Evolutionary conservation across 2,113 vertebrate species (phyloP), one percentile per base, ranked within the genome.

Genomic region (Delphinapterus leucas): DNA sequence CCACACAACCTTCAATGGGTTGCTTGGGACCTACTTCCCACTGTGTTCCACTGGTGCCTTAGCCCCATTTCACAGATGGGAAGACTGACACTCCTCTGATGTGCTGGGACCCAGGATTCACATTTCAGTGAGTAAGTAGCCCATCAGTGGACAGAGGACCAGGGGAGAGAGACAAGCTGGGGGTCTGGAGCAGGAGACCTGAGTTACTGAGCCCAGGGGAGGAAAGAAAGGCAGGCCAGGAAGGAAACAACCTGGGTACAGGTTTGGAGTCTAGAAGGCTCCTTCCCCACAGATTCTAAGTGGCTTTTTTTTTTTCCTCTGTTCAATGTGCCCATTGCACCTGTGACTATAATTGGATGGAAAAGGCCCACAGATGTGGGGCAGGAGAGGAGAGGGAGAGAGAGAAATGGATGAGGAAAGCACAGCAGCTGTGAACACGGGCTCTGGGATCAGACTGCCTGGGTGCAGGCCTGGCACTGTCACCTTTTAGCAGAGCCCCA

Each of bases 401-500:
- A 44, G 33, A 65, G 53, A 84, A 65, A 12, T 20, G 33, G 60
- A 44, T 7, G 76, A 65, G 44, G 38, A 68, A 14, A 17, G 11
- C 38, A 10, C 0, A 36, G 81, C n/a, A 8, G 1, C 2, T 26
- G 1, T 2, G 11, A n/a, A n/a, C 31, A 8, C 0, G 0, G 31
- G 12, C 25, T 61, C 8, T n/a, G 33, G 36, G 41, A 38, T 18
- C 17, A 73, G 15, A 6, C 63, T 20, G 44, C 36, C 8, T 2
- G 20, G 80, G 55, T 2, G 38, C n/a, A 33, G 58, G 77, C 47
- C 73, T 14, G 3, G 58, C 17, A 17, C 61, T 2, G 3, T 26
- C 68, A 6, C 20, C 44, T 15, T 20, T 8, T 4, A 15, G 33
- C 41, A 21, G 41, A 71, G 68, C 38, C 49, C 5, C 47, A 5